Conservation (phyloP, 2,888 invertebrate genomes). For the Cheiracanthium punctorium region DNA sequence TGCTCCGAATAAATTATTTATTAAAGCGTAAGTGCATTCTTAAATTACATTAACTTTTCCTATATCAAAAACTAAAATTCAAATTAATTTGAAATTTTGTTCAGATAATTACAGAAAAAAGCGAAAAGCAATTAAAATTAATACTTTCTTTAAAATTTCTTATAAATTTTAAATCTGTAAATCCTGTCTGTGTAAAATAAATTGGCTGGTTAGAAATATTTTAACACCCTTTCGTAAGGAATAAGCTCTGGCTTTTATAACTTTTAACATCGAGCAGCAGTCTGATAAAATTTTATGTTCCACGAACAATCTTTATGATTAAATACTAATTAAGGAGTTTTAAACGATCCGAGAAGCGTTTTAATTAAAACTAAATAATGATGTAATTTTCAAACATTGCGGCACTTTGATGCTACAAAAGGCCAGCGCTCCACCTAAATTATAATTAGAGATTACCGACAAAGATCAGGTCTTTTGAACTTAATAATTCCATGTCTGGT, state of each 20-base stretch:
- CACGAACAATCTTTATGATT: conserved; percentile 58
- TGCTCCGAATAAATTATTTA: no score
- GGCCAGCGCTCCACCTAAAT: conserved; percentile 34
- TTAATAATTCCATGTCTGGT: neutral
- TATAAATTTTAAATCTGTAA: no score
- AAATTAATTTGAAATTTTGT: no score
- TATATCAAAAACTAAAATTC: no score
- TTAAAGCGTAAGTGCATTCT: no score
- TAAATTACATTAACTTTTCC: no score
- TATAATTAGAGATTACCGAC: conserved; percentile 67
- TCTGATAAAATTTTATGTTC: conserved; percentile 43
- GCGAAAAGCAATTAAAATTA: no score
- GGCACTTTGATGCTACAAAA: conserved; percentile 27
- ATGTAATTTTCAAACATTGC: conserved; percentile 58
- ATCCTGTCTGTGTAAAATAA: no score
- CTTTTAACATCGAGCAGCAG: conserved; percentile 14
- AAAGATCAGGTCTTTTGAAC: conserved; percentile 58
- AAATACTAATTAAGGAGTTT: conserved; percentile 68
- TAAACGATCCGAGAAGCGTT: conserved; percentile 45
- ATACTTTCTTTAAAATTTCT: no score
- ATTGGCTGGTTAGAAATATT: conserved; percentile 47
- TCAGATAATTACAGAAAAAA: no score
- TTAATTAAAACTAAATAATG: conserved; percentile 70
- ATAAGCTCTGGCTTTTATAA: conserved; percentile 24
- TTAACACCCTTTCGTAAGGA: neutral